Evolutionary conservation across 2,797 vertebrate species (phyloP).

Genomic region (Esox masquinongy): DNA sequence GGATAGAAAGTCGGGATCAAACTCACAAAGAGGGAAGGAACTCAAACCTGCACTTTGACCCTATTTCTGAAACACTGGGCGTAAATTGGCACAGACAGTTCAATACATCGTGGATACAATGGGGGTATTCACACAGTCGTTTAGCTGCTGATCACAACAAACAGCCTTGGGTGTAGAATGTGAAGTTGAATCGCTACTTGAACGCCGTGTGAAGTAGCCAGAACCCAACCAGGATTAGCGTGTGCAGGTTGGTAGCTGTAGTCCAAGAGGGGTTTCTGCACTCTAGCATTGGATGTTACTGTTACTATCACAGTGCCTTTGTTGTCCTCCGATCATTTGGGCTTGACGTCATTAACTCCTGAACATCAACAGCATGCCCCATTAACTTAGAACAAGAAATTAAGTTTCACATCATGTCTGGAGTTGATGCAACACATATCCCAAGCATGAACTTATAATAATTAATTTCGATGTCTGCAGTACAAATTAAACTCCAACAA

Average conservation of each 20-base stretch:
- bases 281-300: neutral
- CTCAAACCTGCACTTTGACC: slow-evolving; percentile 32
- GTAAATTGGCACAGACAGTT: slow-evolving; percentile 37
- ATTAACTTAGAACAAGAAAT: slow-evolving; percentile 18
- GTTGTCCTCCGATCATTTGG: slow-evolving; percentile 1
- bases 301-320: neutral
- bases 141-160: slow-evolving; percentile 2
- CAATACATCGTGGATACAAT: slow-evolving; percentile 38
- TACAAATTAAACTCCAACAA: slow-evolving; percentile 3
- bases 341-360: slow-evolving; percentile 27
- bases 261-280: neutral
- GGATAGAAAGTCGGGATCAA: slow-evolving; percentile 15
- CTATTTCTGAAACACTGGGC: slow-evolving; percentile 29
- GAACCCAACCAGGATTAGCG: neutral
- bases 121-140: slow-evolving; percentile 23
- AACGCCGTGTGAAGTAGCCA: neutral
- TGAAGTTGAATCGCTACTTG: neutral
- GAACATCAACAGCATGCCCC: slow-evolving; percentile 21
- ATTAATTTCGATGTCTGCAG: slow-evolving; percentile 12
- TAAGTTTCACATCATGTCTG: neutral
- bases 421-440: slow-evolving; percentile 8
- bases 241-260: neutral
- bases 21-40: slow-evolving; percentile 32
- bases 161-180: neutral
- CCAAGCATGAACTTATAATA: slow-evolving; percentile 2